Evolutionary conservation across 2,797 vertebrate species (phyloP).

Genomic region (Hirundo rustica): DNA sequence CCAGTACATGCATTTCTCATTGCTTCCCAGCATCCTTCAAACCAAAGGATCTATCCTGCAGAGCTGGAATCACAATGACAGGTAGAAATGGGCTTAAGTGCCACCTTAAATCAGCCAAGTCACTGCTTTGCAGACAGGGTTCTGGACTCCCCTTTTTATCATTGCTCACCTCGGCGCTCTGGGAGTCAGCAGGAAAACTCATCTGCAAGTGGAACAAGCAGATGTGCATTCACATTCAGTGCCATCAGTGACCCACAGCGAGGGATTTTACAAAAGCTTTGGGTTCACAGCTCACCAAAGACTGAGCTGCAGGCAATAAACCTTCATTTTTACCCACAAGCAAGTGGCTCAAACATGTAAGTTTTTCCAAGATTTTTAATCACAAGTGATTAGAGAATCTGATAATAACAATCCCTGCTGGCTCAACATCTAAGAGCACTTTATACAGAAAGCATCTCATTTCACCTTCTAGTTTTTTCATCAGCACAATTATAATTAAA

Average conservation of each 20-base stretch:
- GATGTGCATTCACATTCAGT: fast-evolving
- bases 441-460: background rate
- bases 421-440: background rate
- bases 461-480: background rate
- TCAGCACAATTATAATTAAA: background rate
- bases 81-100: background rate
- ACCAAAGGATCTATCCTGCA: background rate
- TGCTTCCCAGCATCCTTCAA: background rate
- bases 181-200: background rate
- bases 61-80: background rate
- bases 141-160: background rate
- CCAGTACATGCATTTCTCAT: fast-evolving
- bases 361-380: background rate
- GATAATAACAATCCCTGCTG: background rate
- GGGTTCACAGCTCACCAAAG: background rate
- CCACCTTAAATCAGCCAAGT: background rate
- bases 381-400: background rate
- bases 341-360: background rate
- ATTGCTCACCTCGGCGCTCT: fast-evolving
- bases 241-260: background rate
- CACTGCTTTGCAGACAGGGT: background rate
- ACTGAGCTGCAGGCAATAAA: background rate
- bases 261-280: background rate
- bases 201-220: background rate
- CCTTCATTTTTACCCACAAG: background rate